These are phyloP conservation scores for Cuculus canorus DNA, from an alignment of 2,797 vertebrate species.

Conservation along the genomic window DNA sequence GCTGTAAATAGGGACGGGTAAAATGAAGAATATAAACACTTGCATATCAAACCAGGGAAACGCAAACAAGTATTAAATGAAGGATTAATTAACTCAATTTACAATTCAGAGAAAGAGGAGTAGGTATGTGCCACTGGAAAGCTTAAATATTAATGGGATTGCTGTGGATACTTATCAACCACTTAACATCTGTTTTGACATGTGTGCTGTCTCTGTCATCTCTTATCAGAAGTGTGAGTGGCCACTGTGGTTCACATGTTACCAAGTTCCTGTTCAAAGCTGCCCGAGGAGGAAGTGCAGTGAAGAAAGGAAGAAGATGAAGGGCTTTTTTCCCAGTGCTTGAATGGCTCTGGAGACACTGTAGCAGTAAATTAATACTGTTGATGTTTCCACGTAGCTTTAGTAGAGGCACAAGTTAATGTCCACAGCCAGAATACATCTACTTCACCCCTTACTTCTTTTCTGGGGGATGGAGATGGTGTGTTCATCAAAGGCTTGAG, in stretches of 20 bases:
- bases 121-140: conserved; percentile 52
- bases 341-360: neutral
- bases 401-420: neutral
- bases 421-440: neutral
- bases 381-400: neutral
- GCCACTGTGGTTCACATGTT: neutral
- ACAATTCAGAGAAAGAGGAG: conserved; percentile 61
- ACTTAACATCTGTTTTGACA: conserved; percentile 48
- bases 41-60: conserved; percentile 28
- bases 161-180: conserved; percentile 51
- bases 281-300: neutral
- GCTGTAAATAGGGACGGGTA: neutral
- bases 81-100: conserved; percentile 57
- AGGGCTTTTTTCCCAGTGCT: neutral
- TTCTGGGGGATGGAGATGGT: neutral
- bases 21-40: neutral
- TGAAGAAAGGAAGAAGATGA: neutral
- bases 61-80: conserved; percentile 51
- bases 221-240: neutral
- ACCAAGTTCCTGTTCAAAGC: neutral
- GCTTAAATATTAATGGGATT: conserved; percentile 56
- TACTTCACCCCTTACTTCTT: neutral
- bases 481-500: neutral
- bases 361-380: neutral
- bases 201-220: conserved; percentile 24